Evolutionary conservation across 1,140 invertebrate species (phyloP).

Genomic region (Matsumurasca onukii): DNA sequence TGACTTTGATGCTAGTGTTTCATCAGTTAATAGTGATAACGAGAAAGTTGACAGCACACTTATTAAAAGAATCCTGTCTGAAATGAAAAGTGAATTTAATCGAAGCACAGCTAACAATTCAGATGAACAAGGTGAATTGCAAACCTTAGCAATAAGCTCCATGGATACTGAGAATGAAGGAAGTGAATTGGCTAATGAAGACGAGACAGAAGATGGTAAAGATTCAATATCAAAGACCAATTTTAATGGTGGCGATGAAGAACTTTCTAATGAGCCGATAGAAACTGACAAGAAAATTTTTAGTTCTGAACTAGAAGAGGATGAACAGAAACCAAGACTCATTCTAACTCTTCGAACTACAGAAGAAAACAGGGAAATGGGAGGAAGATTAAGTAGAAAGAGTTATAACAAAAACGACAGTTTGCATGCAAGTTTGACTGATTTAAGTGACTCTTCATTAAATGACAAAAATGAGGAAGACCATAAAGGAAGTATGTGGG

Average conservation of each 20-base stretch:
- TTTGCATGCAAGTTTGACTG: neutral
- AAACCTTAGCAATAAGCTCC: too few species aligned
- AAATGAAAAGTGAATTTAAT: slow-evolving; percentile 46
- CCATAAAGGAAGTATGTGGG: slow-evolving; percentile 21
- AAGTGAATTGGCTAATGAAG: too few species aligned
- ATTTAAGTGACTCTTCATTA: slow-evolving; percentile 2
- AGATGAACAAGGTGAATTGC: slow-evolving; percentile 7
- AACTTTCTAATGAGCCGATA: neutral
- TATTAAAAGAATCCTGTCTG: slow-evolving; percentile 43
- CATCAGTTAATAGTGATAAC: slow-evolving; percentile 32
- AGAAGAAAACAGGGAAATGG: slow-evolving; percentile 35
- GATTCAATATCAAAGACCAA: slow-evolving; percentile 15
- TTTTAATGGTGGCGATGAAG: neutral
- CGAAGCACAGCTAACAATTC: slow-evolving; percentile 21
- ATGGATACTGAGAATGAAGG: too few species aligned
- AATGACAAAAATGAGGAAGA: slow-evolving; percentile 7
- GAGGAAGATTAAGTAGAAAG: slow-evolving; percentile 13
- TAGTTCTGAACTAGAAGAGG: slow-evolving; percentile 7
- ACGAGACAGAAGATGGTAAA: slow-evolving; percentile 14
- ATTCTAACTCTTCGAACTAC: slow-evolving; percentile 38
- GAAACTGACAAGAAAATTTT: slow-evolving; percentile 14
- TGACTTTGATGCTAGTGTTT: slow-evolving; percentile 35
- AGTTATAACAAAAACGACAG: neutral
- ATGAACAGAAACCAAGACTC: slow-evolving; percentile 38
- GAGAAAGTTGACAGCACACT: slow-evolving; percentile 38